These are phyloP conservation scores for Ochropleura plecta DNA, from an alignment of 2,888 invertebrate genomes.

Conservation along the genomic window DNA sequence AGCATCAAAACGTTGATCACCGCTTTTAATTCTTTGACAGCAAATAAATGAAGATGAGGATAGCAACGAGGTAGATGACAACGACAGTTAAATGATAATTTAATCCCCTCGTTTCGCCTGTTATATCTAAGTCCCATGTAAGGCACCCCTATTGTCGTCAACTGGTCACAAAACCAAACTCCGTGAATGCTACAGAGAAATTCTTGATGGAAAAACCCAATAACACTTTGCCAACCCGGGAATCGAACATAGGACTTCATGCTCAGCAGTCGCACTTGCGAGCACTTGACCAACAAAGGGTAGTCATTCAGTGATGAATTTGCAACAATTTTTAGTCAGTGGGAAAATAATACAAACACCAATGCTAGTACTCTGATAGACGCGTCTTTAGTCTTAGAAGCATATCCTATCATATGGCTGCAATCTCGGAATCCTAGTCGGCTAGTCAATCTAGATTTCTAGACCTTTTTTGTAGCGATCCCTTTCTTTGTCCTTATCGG, in stretches of 20 bases:
- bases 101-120: neutral
- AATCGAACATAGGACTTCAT: too few species aligned
- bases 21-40: conserved; percentile 1
- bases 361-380: conserved; percentile 18
- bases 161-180: too few species aligned
- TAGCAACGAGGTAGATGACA: too few species aligned
- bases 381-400: conserved; percentile 47
- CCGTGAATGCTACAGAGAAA: too few species aligned
- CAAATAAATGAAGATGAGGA: neutral
- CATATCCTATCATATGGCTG: conserved; percentile 58
- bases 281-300: too few species aligned
- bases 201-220: too few species aligned
- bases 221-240: too few species aligned
- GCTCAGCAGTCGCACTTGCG: too few species aligned
- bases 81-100: neutral
- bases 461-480: conserved; percentile 50
- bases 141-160: too few species aligned
- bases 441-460: conserved; percentile 42
- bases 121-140: too few species aligned
- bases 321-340: neutral
- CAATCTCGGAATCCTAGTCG: conserved; percentile 46
- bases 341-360: neutral
- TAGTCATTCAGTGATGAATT: neutral
- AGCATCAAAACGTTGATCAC: neutral
- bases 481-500: conserved; percentile 49